Evolutionary conservation across 2,888 invertebrate genomes (phyloP), one percentile per base, ranked within the genome.

Genomic region (Microctonus aethiopoides): DNA sequence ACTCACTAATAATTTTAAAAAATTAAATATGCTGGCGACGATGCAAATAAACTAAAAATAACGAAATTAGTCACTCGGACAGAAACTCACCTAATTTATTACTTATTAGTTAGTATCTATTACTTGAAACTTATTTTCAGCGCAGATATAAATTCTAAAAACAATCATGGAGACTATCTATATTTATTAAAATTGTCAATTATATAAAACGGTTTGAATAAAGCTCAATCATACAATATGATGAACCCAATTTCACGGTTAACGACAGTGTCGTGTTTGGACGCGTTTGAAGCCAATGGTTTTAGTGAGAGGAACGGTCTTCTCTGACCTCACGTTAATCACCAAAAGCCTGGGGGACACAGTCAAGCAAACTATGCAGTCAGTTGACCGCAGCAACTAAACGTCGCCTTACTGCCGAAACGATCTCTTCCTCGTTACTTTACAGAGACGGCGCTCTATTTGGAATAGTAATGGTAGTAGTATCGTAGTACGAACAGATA

Each of bases 301-400:
- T 29, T 39, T 60, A 56, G 24, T 34, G 34, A 41, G 10, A 36
- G 13, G 52, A 67, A 32, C 61, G 56, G 63, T 67, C 69, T 59
- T 79, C 46, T 46, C 80, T 83, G 84, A 85, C 83, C 84, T 83
- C 80, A 83, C 83, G 84, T 84, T 86, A 86, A 86, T 86, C 86
- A 86, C 84, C 83, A 85, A 85, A 86, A 85, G 83, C 82, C 77
- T 78, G 76, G 75, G 76, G 74, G 79, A 80, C n/a, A n/a, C n/a
- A 64, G 64, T 64, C 81, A 78, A 79, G 80, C 81, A 82, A 82
- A 81, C 84, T 81, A 81, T 81, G 82, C 80, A 84, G 83, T 83
- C 80, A 84, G 83, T 83, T 83, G 83, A 86, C 86, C 85, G 80
- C 86, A 83, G 79, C 81, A 80, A 80, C 81, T 80, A 82, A 80